Percentiles rank a stretch among this genome's conserved stretches.
phyloP scores from a whole-genome alignment of 1,140 invertebrate species.

The Rhizoglyphus robini region DNA sequence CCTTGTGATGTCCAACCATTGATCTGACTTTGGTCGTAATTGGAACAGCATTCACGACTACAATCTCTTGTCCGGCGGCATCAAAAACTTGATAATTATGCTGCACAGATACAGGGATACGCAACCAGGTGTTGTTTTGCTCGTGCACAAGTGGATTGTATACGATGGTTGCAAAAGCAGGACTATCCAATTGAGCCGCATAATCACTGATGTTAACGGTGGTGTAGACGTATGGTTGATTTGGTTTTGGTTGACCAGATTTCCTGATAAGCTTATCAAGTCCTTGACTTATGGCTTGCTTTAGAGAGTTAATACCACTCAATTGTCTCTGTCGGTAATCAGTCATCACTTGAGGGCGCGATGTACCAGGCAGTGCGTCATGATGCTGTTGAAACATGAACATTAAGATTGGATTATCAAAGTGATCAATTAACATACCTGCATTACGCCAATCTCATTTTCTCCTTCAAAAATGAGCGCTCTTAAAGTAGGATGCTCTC shows the following conservation, averaged over 20 bases:
- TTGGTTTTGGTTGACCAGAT: conserved; percentile 24
- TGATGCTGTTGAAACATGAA: too few relatives aligned
- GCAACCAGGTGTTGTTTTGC: conserved; percentile 45
- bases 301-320: conserved; percentile 22
- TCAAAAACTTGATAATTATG: conserved; percentile 45
- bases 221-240: conserved; percentile 28
- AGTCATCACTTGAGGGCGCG: conserved; percentile 68
- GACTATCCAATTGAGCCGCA: conserved; percentile 42
- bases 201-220: conserved; percentile 45
- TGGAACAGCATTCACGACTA: conserved; percentile 28
- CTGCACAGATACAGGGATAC: conserved; percentile 49
- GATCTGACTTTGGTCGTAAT: conserved; percentile 27
- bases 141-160: conserved; percentile 64
- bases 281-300: conserved; percentile 38
- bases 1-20: conserved; percentile 32
- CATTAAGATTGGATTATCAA: too few relatives aligned
- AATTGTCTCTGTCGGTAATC: conserved; percentile 58
- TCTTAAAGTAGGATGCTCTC: conserved; percentile 7
- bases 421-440: too few relatives aligned
- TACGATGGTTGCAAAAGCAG: conserved; percentile 51
- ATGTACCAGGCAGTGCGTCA: conserved; percentile 62
- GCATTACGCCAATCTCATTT: conserved; percentile 16
- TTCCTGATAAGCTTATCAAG: conserved; percentile 25
- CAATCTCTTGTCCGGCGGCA: conserved; percentile 33
- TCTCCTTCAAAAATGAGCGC: conserved; percentile 9